Percentiles rank a stretch among this genome's conserved stretches.
Conservation (phyloP, 2,113 vertebrate species). For the Salvelinus fontinalis region DNA sequence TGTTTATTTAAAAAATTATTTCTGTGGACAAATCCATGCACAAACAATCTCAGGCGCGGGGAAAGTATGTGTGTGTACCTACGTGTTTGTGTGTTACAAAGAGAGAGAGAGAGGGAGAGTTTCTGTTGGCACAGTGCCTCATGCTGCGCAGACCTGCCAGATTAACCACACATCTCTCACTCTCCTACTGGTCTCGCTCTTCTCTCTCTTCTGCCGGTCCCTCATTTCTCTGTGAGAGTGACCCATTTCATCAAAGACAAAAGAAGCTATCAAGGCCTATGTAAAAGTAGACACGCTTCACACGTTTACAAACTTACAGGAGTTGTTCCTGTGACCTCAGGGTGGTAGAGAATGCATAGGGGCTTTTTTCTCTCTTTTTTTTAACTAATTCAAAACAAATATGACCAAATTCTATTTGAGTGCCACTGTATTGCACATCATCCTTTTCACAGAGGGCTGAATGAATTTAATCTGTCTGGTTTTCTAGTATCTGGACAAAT, state of each 20-base stretch:
- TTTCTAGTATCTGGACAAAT: background rate
- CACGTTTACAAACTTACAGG: constrained; percentile 19
- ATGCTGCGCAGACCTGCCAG: constrained; percentile 38
- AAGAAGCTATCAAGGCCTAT: constrained; percentile 30
- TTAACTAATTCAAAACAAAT: background rate
- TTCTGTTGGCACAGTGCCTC: constrained; percentile 59
- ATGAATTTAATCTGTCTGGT: background rate
- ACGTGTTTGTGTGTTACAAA: constrained; percentile 40
- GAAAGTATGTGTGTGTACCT: background rate
- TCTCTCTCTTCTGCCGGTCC: background rate
- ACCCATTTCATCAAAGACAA: constrained; percentile 56
- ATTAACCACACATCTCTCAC: constrained; percentile 50
- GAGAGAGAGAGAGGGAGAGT: constrained; percentile 37
- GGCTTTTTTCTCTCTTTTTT: background rate
- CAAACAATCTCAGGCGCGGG: constrained; percentile 26
- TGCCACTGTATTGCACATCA: background rate
- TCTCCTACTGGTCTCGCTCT: constrained; percentile 17
- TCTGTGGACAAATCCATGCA: constrained; percentile 40
- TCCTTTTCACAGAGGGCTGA: background rate
- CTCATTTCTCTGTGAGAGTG: constrained; percentile 23
- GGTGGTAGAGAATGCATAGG: constrained; percentile 24
- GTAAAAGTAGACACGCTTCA: constrained; percentile 40
- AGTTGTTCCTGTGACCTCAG: constrained; percentile 32
- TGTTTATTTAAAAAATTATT: constrained; percentile 63
- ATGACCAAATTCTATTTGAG: background rate